Evolutionary conservation across 2,888 invertebrate species (phyloP).

Genomic region (Ellobium chinense): DNA sequence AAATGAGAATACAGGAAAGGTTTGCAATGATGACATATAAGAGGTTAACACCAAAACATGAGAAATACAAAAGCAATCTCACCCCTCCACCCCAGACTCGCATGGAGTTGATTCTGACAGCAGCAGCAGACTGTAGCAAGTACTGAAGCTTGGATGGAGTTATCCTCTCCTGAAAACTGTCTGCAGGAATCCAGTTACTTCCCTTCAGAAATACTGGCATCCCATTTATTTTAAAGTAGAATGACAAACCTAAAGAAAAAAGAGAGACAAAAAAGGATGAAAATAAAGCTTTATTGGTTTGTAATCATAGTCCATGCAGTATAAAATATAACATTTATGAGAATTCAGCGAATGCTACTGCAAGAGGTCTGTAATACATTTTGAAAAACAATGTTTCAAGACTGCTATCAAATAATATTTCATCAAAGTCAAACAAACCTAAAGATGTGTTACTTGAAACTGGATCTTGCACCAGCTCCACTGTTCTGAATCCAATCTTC

Average conservation of each 20-base stretch:
- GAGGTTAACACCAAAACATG: no score
- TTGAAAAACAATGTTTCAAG: neutral
- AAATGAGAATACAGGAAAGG: no score
- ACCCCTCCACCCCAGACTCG: constrained; percentile 98
- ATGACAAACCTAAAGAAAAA: constrained; percentile 82
- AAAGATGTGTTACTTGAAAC: constrained; percentile 75
- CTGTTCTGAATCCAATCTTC: constrained; percentile 90
- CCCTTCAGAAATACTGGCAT: constrained; percentile 95
- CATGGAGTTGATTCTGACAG: constrained; percentile 93
- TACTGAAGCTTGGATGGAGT: constrained; percentile 82
- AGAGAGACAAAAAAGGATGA: no score
- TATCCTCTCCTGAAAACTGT: constrained; percentile 89
- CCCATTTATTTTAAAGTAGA: constrained; percentile 92
- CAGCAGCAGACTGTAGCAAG: constrained; percentile 85
- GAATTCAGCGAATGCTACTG: no score
- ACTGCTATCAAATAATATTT: neutral
- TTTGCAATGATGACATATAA: no score
- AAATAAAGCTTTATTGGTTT: no score
- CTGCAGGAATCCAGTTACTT: constrained; percentile 94
- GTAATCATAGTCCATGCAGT: no score
- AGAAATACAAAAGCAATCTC: no score
- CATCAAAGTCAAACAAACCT: constrained; percentile 11
- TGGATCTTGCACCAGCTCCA: constrained; percentile 88
- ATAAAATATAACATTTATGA: no score
- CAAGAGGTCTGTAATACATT: no score